Evolutionary conservation across 2,888 invertebrate genomes (phyloP).

Genomic region (Augochlorella aurata): DNA sequence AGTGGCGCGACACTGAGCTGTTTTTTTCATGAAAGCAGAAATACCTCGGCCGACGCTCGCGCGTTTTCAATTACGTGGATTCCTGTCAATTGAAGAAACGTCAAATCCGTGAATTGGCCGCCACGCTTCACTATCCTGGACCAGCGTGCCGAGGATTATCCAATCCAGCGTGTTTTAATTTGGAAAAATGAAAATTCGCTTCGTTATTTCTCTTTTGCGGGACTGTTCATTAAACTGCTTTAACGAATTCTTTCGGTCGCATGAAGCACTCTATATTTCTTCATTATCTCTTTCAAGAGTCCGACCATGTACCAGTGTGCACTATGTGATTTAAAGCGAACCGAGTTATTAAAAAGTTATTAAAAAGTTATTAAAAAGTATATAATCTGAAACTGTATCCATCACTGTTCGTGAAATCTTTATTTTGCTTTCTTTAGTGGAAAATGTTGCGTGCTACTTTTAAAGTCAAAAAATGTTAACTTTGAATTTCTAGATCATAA

Average conservation of each 20-base stretch:
- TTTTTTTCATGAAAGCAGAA: not conserved
- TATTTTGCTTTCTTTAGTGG: no score
- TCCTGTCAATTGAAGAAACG: slow-evolving; percentile 61
- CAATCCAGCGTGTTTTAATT: slow-evolving; percentile 51
- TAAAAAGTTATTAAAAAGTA: no score
- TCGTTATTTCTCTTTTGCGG: not conserved
- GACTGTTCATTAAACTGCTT: not conserved
- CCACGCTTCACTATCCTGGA: not conserved
- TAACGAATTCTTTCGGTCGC: slow-evolving; percentile 29
- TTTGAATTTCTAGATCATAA: no score
- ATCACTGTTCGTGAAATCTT: no score
- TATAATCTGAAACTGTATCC: no score
- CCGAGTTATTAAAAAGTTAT: no score
- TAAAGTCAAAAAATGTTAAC: no score
- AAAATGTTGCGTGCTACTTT: no score
- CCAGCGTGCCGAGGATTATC: slow-evolving; percentile 31
- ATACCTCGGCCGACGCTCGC: slow-evolving; percentile 20
- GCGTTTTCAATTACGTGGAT: slow-evolving; percentile 54
- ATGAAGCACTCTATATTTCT: not conserved
- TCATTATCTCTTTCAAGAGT: not conserved
- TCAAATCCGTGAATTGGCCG: slow-evolving; percentile 48
- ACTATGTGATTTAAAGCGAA: no score
- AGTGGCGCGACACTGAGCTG: not conserved
- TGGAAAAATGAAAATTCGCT: slow-evolving; percentile 44
- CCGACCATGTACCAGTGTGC: no score